These are phyloP conservation scores for Oreochromis mossambicus DNA, from an alignment of 2,797 vertebrate genomes.

Conservation along the genomic window DNA sequence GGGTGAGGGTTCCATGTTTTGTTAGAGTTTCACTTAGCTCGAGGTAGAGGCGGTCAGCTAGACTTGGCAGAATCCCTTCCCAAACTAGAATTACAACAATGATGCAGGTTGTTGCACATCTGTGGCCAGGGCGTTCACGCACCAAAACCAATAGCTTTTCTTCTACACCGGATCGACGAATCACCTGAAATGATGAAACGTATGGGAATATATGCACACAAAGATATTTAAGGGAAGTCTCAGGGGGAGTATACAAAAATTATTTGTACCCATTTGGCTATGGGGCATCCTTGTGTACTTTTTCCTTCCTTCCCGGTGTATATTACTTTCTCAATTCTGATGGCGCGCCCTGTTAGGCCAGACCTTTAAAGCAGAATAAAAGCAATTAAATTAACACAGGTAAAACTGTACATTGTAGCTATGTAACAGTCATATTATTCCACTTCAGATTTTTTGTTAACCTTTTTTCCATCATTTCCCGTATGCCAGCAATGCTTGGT, in stretches of 20 bases:
- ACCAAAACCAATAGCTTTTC: conserved; percentile 96
- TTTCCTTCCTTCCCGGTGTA: conserved; percentile 99
- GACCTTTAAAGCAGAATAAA: conserved; percentile 75
- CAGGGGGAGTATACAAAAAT: neutral
- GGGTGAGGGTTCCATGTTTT: conserved; percentile 88
- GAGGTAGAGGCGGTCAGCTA: conserved; percentile 88
- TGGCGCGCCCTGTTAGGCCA: conserved; percentile 87
- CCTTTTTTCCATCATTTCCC: conserved; percentile 95
- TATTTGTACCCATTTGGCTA: conserved; percentile 96
- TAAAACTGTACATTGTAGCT: neutral
- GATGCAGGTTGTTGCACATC: conserved; percentile 87
- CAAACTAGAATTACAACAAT: conserved; percentile 93
- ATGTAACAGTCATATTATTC: neutral
- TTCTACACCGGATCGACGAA: conserved; percentile 84
- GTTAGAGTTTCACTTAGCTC: conserved; percentile 88
- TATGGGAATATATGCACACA: neutral
- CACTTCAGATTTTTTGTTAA: conserved; percentile 54
- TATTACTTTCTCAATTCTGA: conserved; percentile 94
- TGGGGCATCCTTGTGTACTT: conserved; percentile 97
- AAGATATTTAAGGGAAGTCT: neutral
- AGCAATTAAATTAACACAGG: neutral
- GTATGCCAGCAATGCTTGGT: conserved; percentile 89
- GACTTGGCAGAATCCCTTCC: conserved; percentile 85
- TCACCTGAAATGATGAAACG: conserved; percentile 79
- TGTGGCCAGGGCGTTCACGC: conserved; percentile 87